Percentiles rank a stretch among this genome's conserved stretches.
Evolutionary conservation across 2,113 vertebrate species (phyloP).

Genomic region (Bos javanicus): DNA sequence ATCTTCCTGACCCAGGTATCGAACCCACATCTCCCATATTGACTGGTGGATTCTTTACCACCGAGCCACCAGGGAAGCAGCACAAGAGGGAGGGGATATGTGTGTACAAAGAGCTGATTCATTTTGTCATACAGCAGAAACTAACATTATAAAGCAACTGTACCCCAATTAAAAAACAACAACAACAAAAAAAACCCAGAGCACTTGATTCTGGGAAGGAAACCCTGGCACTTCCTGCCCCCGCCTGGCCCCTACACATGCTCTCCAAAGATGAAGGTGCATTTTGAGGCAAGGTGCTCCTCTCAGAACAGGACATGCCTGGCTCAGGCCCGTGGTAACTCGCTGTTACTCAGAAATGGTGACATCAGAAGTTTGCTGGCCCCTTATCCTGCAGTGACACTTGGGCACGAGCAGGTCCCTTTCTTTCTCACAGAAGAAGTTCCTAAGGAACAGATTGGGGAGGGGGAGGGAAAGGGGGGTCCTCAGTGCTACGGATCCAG

Average conservation of each 20-base stretch:
- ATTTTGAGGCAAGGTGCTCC: not conserved
- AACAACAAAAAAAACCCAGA: not conserved
- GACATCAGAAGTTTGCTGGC: not conserved
- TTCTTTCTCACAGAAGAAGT: not conserved
- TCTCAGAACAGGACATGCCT: not conserved
- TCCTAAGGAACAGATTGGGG: not conserved
- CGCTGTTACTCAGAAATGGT: not conserved
- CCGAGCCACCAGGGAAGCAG: not conserved
- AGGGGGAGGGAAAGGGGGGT: fast-evolving
- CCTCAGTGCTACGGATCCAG: no score
- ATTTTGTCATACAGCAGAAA: not conserved
- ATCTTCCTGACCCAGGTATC: not conserved
- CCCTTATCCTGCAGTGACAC: not conserved
- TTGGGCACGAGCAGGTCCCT: not conserved
- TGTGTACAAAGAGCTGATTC: not conserved
- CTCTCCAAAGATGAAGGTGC: not conserved
- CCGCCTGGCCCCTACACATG: fast-evolving
- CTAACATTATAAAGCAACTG: not conserved
- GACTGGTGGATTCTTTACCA: not conserved
- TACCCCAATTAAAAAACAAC: not conserved
- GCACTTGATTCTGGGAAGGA: not conserved
- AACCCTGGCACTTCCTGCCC: not conserved
- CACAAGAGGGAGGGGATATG: not conserved
- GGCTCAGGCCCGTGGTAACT: not conserved
- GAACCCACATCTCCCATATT: not conserved